These are phyloP conservation scores for Camponotus floridanus DNA, from an alignment of 1,140 invertebrate genomes.

Conservation along the genomic window DNA sequence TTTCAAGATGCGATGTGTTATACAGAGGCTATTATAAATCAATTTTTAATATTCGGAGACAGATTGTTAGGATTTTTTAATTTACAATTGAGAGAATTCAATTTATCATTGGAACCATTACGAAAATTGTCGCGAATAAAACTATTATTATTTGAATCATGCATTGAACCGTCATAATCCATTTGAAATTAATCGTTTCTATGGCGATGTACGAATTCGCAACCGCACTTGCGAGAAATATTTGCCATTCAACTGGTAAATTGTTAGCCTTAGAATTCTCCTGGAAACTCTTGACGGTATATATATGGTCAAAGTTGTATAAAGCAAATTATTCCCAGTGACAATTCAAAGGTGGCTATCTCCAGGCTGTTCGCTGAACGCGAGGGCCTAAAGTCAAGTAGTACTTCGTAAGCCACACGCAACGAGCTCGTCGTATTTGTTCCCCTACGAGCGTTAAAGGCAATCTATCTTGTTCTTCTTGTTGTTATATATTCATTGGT, in stretches of 20 bases:
- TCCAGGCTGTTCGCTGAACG: background rate
- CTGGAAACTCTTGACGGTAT: background rate
- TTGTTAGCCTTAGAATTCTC: slow-evolving; percentile 33
- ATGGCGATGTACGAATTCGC: background rate
- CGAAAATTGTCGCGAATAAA: background rate
- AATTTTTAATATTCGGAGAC: background rate
- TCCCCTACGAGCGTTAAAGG: slow-evolving; percentile 30
- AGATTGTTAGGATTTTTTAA: background rate
- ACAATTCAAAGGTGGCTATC: slow-evolving; percentile 44
- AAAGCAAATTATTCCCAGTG: slow-evolving; percentile 23
- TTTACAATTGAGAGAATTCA: background rate
- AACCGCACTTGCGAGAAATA: slow-evolving; percentile 8
- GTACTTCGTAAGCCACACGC: slow-evolving; percentile 39
- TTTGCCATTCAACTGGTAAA: slow-evolving; percentile 26
- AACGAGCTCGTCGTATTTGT: slow-evolving; percentile 29
- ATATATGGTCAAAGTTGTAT: slow-evolving; percentile 15
- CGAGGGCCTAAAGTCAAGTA: slow-evolving; percentile 50
- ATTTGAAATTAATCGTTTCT: background rate
- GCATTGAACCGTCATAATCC: background rate
- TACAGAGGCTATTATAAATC: background rate
- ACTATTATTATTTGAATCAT: background rate
- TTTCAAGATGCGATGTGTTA: background rate
- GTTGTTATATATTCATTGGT: slow-evolving; percentile 34
- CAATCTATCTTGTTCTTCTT: slow-evolving; percentile 52
- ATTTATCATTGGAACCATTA: background rate